Percentiles rank a stretch among this genome's conserved stretches.
Evolutionary conservation across 2,113 vertebrate genomes (phyloP).

Genomic region (Meleagris gallopavo): DNA sequence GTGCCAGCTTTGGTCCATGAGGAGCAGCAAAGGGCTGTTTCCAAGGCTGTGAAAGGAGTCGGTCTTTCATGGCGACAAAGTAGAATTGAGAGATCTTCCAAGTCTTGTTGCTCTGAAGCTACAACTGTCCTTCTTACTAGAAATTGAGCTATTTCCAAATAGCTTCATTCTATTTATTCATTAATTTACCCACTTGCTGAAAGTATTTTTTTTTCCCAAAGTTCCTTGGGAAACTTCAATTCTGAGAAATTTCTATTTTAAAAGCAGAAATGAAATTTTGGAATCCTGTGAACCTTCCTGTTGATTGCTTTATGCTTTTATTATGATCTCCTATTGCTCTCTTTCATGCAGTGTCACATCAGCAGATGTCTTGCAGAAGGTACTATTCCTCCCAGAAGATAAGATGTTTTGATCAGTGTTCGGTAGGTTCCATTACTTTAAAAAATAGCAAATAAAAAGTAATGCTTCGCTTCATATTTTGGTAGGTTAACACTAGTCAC

Average conservation of each 20-base stretch:
- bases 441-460: neutral
- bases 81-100: neutral
- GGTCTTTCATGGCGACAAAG: neutral
- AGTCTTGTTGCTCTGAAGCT: neutral
- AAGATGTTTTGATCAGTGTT: conserved; percentile 14
- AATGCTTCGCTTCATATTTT: neutral
- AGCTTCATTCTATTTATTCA: neutral
- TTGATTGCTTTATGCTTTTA: neutral
- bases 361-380: neutral
- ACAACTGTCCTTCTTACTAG: accelerated
- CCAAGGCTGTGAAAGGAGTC: neutral
- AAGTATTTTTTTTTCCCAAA: neutral
- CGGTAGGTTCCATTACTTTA: neutral
- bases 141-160: neutral
- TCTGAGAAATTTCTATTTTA: neutral
- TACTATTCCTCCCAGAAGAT: neutral
- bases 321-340: neutral
- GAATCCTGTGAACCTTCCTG: neutral
- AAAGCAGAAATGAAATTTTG: neutral
- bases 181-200: neutral
- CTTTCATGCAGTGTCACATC: neutral
- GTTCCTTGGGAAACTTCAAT: neutral
- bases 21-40: neutral
- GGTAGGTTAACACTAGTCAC: neutral
- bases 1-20: neutral